A percentile compares a stretch with the other conserved stretches of the same genome.
Conservation (phyloP, 2,113 vertebrate species). For the Pelusios castaneus region DNA sequence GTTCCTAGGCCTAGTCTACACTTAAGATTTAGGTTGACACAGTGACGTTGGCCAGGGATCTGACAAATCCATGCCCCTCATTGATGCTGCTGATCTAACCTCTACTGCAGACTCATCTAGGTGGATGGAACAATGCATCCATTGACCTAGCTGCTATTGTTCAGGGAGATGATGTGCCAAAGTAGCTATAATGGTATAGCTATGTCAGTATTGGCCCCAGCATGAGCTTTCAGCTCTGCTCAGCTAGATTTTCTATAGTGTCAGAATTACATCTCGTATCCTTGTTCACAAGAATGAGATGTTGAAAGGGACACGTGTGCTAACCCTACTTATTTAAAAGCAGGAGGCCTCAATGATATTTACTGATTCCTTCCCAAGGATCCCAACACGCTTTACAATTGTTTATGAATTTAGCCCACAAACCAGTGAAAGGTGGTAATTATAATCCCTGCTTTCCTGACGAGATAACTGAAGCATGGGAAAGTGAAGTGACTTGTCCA, state of each 20-base stretch:
- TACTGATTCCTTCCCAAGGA: background rate
- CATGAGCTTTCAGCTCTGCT: background rate
- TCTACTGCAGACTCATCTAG: background rate
- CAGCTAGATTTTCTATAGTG: background rate
- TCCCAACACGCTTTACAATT: background rate
- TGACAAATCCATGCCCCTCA: background rate
- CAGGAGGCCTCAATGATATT: background rate
- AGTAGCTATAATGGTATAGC: background rate
- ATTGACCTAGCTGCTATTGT: background rate
- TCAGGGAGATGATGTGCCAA: background rate
- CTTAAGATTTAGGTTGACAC: background rate
- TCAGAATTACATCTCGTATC: background rate
- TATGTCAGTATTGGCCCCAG: background rate
- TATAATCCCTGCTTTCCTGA: background rate
- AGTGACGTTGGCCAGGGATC: background rate
- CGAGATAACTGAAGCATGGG: background rate
- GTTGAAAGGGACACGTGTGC: background rate
- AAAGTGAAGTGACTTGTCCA: background rate
- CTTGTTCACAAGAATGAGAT: background rate
- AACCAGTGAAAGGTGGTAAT: background rate
- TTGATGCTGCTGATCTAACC: background rate
- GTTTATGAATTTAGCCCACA: background rate
- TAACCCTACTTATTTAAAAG: background rate
- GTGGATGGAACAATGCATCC: too few relatives aligned
- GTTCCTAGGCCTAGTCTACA: background rate